Evolutionary conservation across 1,140 invertebrate species (phyloP), one percentile per base, ranked within the genome.

Genomic region (Fragariocoptes setiger): DNA sequence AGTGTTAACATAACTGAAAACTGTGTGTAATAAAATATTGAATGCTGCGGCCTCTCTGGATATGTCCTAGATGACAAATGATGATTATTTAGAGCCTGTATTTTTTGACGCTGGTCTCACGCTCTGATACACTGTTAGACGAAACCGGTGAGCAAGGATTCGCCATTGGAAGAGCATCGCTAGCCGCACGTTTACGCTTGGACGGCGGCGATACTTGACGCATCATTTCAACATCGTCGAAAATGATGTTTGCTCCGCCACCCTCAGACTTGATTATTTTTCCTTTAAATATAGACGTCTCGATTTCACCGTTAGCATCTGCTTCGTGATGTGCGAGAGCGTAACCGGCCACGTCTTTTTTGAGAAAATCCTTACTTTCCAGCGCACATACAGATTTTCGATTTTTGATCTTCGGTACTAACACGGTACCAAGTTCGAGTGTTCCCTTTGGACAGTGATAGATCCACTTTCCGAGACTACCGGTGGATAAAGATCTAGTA

Each of bases 191-290:
- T 18, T 22, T 41, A 17, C 40, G 39, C 16, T 40, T 40, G 12
- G 15, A 15, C n/a, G 15, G 5, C 38, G 80, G 80, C 0, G 77
- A 80, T 47, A 66, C 64, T 54, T 90, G 82, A 49, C 72, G 74
- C 3, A 94, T 56, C 46, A 71, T 71, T 59, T 95, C 88, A 2
- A 95, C 74, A 57, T 92, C 88, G 48, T 79, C 77, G 50, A 94
- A 90, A 19, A 92, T 71, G 0, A 95, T 80, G 53, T 90, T 79
- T 2, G 79, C 75, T 1, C 88, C 88, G 5, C 88, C 86, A 14
- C 74, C 75, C 44, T 71, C 71, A 1, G 86, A 92, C 12, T 78
- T 79, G 14, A 90, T 63, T 20, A 94, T 74, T 56, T 92, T 76
- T 36, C 71, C 83, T 68, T 94, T 97, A 50, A 78, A 79, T 31